Evolutionary conservation across 1,140 invertebrate species (phyloP), one percentile per base, ranked within the genome.

Genomic region (Macrobrachium rosenbergii): DNA sequence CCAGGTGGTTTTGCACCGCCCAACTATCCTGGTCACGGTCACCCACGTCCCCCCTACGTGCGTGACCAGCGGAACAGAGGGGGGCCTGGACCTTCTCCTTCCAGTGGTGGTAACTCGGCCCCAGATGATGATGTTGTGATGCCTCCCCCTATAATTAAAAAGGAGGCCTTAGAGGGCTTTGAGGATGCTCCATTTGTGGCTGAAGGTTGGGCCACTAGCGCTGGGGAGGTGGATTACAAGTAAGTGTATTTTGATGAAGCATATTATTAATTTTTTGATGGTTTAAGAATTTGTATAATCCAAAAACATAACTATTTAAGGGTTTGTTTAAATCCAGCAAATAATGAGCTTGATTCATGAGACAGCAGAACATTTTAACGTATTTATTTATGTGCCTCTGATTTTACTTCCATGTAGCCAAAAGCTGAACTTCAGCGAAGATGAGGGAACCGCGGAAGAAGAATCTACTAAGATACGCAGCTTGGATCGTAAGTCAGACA

Each of bases 381-480:
- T 16, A 67, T 12, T n/a, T 83, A 28, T 45, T n/a, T 59, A 19
- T n/a, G 43, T 43, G 8, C 28, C 21, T 0, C 59, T 16, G 23
- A 45, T 84, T 43, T 79, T 75, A 73, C 82, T 87, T 87, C 67
- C 79, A 91, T 91, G 58, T 90, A 93, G 92, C 91, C 93, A 92
- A 87, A 93, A 93, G 90, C 90, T 93, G 64, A 92, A 93, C 45
- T 93, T 93, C 90, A 93, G 93, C 91, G 93, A 93, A 91, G 93
- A 93, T 90, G 93, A 93, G 90, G 92, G 78, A 58, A 83, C 87
- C 21, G 73, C 82, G n/a, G 89, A 90, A 59, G 89, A 90, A 45
- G 89, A 89, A 21, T 19, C 63, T 67, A 73, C 52, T n/a, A 87
- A 81, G 52, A 78, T 80, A 16, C 82, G 83, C 69, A 73, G 23